A percentile compares a stretch with the other conserved stretches of the same genome.
These are phyloP conservation scores for Entomyzon cyanotis DNA, from an alignment of 2,113 vertebrate genomes.

Conservation along the genomic window DNA sequence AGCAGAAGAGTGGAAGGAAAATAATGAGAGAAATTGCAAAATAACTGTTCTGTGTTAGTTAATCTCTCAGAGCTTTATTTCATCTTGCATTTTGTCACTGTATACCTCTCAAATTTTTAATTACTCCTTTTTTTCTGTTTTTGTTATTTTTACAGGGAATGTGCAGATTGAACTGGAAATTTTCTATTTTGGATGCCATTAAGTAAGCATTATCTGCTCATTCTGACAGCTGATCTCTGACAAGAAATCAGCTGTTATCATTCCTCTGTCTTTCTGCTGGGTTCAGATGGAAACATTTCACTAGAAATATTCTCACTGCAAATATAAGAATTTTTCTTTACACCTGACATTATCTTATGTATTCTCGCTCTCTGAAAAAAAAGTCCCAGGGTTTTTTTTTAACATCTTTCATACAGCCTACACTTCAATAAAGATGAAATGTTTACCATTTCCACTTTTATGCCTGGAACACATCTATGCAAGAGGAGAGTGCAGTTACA, in stretches of 20 bases:
- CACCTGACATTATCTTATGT: neutral
- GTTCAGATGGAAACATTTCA: neutral
- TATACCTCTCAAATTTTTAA: neutral
- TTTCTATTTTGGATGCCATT: neutral
- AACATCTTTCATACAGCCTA: neutral
- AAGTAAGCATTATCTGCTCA: neutral
- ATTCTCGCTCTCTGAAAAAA: neutral
- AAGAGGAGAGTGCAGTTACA: neutral
- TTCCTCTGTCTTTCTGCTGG: neutral
- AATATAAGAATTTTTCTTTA: neutral
- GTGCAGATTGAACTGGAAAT: neutral
- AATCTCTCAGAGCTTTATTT: neutral
- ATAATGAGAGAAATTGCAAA: neutral
- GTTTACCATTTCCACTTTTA: neutral
- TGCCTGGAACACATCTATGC: neutral
- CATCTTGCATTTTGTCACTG: neutral
- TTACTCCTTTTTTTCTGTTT: neutral
- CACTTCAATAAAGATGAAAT: neutral
- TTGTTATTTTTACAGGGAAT: neutral
- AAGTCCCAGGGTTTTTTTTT: neutral
- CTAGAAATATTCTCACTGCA: neutral
- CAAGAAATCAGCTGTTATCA: neutral
- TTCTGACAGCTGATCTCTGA: slow-evolving; percentile 25
- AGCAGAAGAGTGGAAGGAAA: neutral
- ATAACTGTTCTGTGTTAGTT: neutral